These are phyloP conservation scores for Herpetotheres cachinnans DNA, from an alignment of 2,113 vertebrate genomes.

Conservation along the genomic window DNA sequence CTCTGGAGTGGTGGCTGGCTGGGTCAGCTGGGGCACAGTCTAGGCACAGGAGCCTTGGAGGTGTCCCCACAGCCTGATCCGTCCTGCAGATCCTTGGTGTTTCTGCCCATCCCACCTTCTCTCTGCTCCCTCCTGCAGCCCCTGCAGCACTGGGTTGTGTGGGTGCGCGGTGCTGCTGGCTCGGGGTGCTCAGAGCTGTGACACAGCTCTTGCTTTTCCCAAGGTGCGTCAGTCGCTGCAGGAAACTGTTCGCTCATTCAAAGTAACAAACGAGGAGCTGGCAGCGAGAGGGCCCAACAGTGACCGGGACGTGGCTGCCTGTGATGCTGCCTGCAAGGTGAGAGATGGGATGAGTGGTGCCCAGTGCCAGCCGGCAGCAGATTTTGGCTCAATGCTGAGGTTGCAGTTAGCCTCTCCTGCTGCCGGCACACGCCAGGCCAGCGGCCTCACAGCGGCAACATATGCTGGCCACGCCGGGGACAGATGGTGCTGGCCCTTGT, in stretches of 20 bases:
- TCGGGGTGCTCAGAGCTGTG: neutral
- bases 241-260: conserved; percentile 89
- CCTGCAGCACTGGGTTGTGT: neutral
- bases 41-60: no score
- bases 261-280: conserved; percentile 90
- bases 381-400: rapidly evolving
- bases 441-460: rapidly evolving
- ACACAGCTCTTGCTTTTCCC: neutral
- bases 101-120: no score
- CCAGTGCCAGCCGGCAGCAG: rapidly evolving
- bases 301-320: conserved; percentile 73
- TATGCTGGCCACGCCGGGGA: neutral
- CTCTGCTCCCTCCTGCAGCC: neutral
- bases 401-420: neutral
- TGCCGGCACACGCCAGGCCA: rapidly evolving
- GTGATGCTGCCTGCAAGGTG: conserved; percentile 84
- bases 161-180: neutral
- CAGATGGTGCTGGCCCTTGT: neutral
- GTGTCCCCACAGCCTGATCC: neutral
- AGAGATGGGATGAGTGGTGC: rapidly evolving
- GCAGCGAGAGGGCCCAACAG: conserved; percentile 19
- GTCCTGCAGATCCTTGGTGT: rapidly evolving
- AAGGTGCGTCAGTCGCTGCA: conserved; percentile 85
- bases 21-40: neutral
- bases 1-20: neutral